Evolutionary conservation across 1,140 invertebrate genomes (phyloP).

Genomic region (Platyscapa corneri): DNA sequence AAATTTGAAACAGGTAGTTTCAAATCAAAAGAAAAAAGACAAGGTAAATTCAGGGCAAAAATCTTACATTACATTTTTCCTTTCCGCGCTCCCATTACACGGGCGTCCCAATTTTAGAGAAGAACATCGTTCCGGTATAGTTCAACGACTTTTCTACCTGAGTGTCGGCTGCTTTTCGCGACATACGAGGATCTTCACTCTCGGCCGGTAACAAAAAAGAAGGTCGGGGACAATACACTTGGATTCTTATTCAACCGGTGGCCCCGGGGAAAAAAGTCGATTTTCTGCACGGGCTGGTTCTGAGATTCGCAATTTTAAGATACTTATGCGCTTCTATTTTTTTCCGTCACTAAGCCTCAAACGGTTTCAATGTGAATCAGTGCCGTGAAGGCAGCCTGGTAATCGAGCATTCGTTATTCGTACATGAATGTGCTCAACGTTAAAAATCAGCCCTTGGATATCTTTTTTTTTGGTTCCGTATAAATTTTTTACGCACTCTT

Average conservation of each 20-base stretch:
- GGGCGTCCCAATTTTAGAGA: neutral
- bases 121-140: constrained; percentile 56
- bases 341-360: neutral
- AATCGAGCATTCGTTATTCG: neutral
- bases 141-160: constrained; percentile 69
- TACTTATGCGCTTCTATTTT: constrained; percentile 13
- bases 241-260: constrained; percentile 58
- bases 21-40: neutral
- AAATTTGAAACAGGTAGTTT: neutral
- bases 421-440: neutral
- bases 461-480: neutral
- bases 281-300: constrained; percentile 30
- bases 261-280: constrained; percentile 23
- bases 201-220: constrained; percentile 39
- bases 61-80: constrained; percentile 26
- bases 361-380: neutral
- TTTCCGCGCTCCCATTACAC: constrained; percentile 1
- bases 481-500: neutral
- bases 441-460: neutral
- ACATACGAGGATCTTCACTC: neutral
- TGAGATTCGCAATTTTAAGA: constrained; percentile 48
- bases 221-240: neutral
- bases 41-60: neutral
- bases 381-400: neutral
- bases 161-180: neutral